Percentiles rank a stretch among this genome's conserved stretches.
Evolutionary conservation across 2,113 vertebrate genomes (phyloP).

Genomic region (Gasterosteus nipponicus): DNA sequence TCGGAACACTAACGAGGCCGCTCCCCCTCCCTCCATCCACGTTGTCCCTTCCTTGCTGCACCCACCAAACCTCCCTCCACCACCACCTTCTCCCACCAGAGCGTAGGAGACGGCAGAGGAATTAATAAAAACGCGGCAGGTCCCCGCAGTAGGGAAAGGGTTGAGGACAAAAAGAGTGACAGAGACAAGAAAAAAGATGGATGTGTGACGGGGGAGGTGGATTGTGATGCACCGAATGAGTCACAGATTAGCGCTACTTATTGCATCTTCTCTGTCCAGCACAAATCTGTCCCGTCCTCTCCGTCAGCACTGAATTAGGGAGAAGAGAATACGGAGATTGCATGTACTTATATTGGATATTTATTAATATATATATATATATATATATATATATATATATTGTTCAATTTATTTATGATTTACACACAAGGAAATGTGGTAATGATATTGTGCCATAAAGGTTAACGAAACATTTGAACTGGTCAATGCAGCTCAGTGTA

Average conservation of each 20-base stretch:
- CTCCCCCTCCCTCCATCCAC: constrained; percentile 7
- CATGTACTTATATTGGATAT: not conserved
- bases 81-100: constrained; percentile 14
- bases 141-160: constrained; percentile 15
- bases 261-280: constrained; percentile 43
- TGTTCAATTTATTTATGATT: not conserved
- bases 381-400: too few species aligned
- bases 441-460: not conserved
- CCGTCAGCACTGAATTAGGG: not conserved
- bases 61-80: constrained; percentile 25
- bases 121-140: constrained; percentile 55
- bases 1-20: constrained; percentile 62
- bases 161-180: constrained; percentile 32
- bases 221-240: constrained; percentile 55
- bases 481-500: not conserved
- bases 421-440: not conserved
- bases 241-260: constrained; percentile 65
- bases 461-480: not conserved
- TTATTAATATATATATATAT: too few species aligned
- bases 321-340: not conserved
- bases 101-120: constrained; percentile 38
- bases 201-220: constrained; percentile 46
- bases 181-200: constrained; percentile 30
- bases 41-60: constrained; percentile 6
- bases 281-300: constrained; percentile 49